A percentile compares a stretch with the other conserved stretches of the same genome.
These are phyloP conservation scores for Lysiphlebus fabarum DNA, from an alignment of 1,140 invertebrate species.

Conservation along the genomic window DNA sequence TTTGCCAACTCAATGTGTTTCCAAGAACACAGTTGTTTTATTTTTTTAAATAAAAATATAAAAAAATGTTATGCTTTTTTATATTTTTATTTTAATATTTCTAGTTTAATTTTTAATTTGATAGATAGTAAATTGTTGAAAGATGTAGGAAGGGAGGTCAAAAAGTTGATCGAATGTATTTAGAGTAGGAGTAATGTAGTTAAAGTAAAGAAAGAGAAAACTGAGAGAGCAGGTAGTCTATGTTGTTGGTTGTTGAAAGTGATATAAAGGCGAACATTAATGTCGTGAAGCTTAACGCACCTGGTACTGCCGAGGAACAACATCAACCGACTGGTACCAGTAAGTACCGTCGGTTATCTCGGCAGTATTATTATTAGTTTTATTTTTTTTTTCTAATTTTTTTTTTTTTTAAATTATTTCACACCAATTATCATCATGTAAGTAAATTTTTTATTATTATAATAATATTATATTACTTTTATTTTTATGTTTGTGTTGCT, in stretches of 20 bases:
- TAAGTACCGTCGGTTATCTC: conserved; percentile 29
- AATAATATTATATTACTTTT: background rate
- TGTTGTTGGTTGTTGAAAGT: conserved; percentile 45
- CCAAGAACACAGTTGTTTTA: too few species aligned
- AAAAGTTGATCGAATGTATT: conserved; percentile 19
- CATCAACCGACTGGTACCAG: conserved; percentile 22
- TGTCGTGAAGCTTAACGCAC: conserved; percentile 37
- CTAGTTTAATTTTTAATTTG: background rate
- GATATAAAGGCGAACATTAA: conserved; percentile 50
- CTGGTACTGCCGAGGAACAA: conserved; percentile 36
- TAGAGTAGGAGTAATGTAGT: too few species aligned
- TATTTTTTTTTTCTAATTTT: too few species aligned
- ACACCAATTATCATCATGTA: conserved; percentile 52
- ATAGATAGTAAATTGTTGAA: conserved; percentile 19
- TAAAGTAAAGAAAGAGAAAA: conserved; percentile 33
- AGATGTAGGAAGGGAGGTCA: conserved; percentile 24
- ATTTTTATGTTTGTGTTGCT: too few species aligned
- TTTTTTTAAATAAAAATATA: too few species aligned
- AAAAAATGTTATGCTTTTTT: too few species aligned
- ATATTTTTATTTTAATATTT: background rate
- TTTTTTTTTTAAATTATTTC: conserved; percentile 33
- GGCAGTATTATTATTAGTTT: conserved; percentile 25
- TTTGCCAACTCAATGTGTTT: too few species aligned
- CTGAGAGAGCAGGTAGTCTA: conserved; percentile 35
- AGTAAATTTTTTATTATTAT: conserved; percentile 30